Evolutionary conservation across 2,113 vertebrate species (phyloP), one percentile per base, ranked within the genome.

Genomic region (Poeciliopsis occidentalis): DNA sequence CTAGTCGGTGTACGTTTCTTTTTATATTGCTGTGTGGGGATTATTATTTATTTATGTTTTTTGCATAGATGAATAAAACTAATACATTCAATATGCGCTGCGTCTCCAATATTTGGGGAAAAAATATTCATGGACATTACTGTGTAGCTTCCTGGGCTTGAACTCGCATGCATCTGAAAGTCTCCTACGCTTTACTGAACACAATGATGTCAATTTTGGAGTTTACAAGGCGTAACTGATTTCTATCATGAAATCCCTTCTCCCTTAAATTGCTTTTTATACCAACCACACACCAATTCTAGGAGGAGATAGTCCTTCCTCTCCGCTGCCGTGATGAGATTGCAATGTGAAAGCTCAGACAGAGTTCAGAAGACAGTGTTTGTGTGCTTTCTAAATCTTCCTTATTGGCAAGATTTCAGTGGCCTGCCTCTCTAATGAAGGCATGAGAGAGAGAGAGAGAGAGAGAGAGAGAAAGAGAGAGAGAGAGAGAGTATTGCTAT

Each of bases 161-260:
- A 24, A 57, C 51, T 57, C n/a, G 51, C 51, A 57, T 57, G 51
- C 51, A 1, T 57, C 51, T 11, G 19, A 57, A 17, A n/a, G 51
- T 57, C 51, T 57, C 8, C 51, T 57, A 57, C 51, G 51, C 51
- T 57, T 57, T 57, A 57, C 24, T 24, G 51, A 57, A 57, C 51
- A 57, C 51, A 57, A 57, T 24, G 51, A 57, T 57, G 51, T 57
- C 51, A 57, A 57, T 57, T 57, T 57, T 57, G 51, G 51, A 57
- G 51, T n/a, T 57, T 57, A 57, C 51, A 57, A 57, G 51, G 51
- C 51, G 22, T 57, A 24, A 57, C 19, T 57, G 51, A 57, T 57
- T 57, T 57, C 51, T 57, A 57, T 57, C 51, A 57, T 57, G 51
- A 57, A 57, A 57, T 57, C 51, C 51, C 51, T 57, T 57, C 51